Percentiles rank a stretch among this genome's conserved stretches.
These are phyloP conservation scores for Desmodus rotundus DNA, from an alignment of 2,113 vertebrate species.

Conservation along the genomic window DNA sequence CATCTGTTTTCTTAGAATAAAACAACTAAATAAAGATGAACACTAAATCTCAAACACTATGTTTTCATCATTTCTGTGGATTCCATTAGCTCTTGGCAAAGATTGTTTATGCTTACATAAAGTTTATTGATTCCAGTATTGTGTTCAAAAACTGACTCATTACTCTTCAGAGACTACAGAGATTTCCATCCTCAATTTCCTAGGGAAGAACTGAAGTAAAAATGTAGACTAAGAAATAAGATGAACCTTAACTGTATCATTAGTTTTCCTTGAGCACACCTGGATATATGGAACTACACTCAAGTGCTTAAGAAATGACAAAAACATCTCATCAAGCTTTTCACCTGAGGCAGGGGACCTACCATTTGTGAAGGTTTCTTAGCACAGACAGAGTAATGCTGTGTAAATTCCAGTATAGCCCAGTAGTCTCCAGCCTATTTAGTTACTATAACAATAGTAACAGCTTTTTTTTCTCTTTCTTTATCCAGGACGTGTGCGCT, in stretches of 20 bases:
- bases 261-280: background rate
- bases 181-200: constrained; percentile 13
- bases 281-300: background rate
- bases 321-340: background rate
- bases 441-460: background rate
- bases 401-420: background rate
- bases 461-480: background rate
- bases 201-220: background rate
- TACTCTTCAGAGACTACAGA: background rate
- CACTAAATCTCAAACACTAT: background rate
- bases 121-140: background rate
- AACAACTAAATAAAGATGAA: constrained; percentile 16
- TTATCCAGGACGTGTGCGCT: constrained; percentile 89
- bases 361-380: background rate
- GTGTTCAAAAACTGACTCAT: constrained; percentile 9
- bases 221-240: background rate
- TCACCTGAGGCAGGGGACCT: background rate
- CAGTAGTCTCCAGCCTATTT: background rate
- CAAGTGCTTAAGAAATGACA: background rate
- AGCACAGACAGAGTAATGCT: background rate
- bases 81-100: constrained; percentile 26
- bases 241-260: background rate
- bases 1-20: background rate
- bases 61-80: background rate
- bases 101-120: background rate